Evolutionary conservation across 2,888 invertebrate species (phyloP).

Genomic region (Microplitis manilae): DNA sequence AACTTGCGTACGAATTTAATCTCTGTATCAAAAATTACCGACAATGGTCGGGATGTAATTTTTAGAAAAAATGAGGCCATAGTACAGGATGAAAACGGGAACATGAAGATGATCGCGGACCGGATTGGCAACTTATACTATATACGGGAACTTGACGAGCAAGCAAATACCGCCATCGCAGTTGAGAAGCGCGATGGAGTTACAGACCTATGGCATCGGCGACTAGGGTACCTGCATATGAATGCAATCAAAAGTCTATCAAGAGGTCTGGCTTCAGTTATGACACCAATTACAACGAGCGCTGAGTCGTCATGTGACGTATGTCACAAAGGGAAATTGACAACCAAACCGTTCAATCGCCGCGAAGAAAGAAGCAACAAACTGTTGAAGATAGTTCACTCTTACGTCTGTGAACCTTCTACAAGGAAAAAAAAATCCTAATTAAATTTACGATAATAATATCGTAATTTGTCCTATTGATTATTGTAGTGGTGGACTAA

Average conservation of each 20-base stretch:
- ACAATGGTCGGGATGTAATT: background rate
- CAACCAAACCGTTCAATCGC: background rate
- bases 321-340: background rate
- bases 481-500: too few relatives aligned
- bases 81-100: too few relatives aligned
- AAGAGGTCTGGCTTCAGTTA: background rate
- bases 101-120: background rate
- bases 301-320: background rate
- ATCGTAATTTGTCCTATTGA: too few relatives aligned
- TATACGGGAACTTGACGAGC: background rate
- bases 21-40: too few relatives aligned
- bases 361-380: background rate
- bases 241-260: background rate
- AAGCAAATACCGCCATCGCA: background rate
- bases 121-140: background rate
- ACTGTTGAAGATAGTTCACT: background rate
- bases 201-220: background rate
- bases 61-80: background rate
- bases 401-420: background rate
- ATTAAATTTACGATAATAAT: too few relatives aligned
- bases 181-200: background rate
- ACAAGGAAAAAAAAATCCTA: too few relatives aligned
- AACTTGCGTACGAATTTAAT: too few relatives aligned
- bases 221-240: background rate
- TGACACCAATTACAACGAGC: background rate